phyloP scores from a whole-genome alignment of 2,888 invertebrate genomes.

The Temnothorax unifasciatus region DNA sequence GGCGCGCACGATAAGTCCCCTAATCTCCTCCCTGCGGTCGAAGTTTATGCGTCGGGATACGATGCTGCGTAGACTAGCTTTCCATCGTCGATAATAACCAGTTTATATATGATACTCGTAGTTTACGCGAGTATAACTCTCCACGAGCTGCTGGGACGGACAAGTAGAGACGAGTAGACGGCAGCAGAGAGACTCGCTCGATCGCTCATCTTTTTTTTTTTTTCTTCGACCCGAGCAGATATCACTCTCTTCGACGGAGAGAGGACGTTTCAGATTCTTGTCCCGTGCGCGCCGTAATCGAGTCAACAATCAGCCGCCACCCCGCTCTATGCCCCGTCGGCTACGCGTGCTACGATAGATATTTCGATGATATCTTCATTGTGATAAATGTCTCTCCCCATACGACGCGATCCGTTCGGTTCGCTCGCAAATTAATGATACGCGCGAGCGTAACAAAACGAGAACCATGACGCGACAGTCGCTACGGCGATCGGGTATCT shows the following conservation, averaged over 20 bases:
- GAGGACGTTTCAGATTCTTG: conserved; percentile 43
- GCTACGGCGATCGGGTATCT: conserved; percentile 16
- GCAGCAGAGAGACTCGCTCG: conserved; percentile 19
- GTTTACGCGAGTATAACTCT: conserved; percentile 20
- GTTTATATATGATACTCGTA: conserved; percentile 16
- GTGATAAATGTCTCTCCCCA: conserved; percentile 44
- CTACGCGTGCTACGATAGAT: conserved; percentile 47
- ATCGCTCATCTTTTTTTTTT: conserved; percentile 14
- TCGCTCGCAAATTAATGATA: conserved; percentile 49
- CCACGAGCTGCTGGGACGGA: not conserved
- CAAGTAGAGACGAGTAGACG: not conserved
- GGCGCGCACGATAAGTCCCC: not conserved
- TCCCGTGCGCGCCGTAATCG: conserved; percentile 27
- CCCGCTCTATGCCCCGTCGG: conserved; percentile 6
- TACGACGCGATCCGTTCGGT: conserved; percentile 24
- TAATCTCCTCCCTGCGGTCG: not conserved
- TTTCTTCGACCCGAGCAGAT: not conserved
- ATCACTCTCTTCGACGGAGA: conserved; percentile 39
- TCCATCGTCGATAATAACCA: conserved; percentile 31
- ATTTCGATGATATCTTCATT: conserved; percentile 56
- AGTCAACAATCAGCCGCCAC: conserved; percentile 46
- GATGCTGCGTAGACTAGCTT: conserved; percentile 1
- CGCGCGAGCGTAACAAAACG: conserved; percentile 23
- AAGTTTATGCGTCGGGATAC: conserved; percentile 19
- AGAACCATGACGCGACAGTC: conserved; percentile 3